Evolutionary conservation across 2,113 vertebrate genomes (phyloP).

Genomic region (Nerophis ophidion): DNA sequence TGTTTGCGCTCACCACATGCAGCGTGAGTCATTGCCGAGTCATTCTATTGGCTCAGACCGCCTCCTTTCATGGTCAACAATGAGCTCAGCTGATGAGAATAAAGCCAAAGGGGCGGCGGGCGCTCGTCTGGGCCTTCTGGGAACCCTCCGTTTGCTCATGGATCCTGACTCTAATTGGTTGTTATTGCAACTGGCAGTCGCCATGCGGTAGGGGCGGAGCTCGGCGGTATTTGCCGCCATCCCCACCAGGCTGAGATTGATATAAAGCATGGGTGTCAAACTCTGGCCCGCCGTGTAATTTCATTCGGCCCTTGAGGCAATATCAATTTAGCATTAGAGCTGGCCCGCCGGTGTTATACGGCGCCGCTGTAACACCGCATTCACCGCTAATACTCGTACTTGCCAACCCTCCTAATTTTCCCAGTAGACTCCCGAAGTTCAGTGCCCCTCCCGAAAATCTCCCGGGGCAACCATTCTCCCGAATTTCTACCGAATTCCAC

Average conservation of each 20-base stretch:
- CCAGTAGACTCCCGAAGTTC: no score
- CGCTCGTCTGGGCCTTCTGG: slow-evolving; percentile 52
- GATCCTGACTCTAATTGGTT: slow-evolving; percentile 67
- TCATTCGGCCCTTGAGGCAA: no score
- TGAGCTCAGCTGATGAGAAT: slow-evolving; percentile 68
- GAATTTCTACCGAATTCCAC: no score
- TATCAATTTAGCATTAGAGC: no score
- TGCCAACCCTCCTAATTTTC: no score
- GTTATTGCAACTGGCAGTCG: slow-evolving; percentile 63
- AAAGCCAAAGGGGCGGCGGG: slow-evolving; percentile 23
- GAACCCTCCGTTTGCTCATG: slow-evolving; percentile 67
- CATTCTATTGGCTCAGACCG: slow-evolving; percentile 69
- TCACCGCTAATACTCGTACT: no score
- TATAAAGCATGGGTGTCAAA: background rate
- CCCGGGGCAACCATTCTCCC: no score
- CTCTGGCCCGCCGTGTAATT: no score
- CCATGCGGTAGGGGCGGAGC: slow-evolving; percentile 52
- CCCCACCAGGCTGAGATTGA: slow-evolving; percentile 9
- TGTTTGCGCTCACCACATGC: slow-evolving; percentile 62
- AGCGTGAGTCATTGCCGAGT: slow-evolving; percentile 66
- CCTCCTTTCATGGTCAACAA: slow-evolving; percentile 77
- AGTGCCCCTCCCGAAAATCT: no score
- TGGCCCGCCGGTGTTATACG: no score
- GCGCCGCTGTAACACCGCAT: no score
- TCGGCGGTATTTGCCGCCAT: slow-evolving; percentile 31